Evolutionary conservation across 2,888 invertebrate genomes (phyloP).

Genomic region (Caenorhabditis sp.): DNA sequence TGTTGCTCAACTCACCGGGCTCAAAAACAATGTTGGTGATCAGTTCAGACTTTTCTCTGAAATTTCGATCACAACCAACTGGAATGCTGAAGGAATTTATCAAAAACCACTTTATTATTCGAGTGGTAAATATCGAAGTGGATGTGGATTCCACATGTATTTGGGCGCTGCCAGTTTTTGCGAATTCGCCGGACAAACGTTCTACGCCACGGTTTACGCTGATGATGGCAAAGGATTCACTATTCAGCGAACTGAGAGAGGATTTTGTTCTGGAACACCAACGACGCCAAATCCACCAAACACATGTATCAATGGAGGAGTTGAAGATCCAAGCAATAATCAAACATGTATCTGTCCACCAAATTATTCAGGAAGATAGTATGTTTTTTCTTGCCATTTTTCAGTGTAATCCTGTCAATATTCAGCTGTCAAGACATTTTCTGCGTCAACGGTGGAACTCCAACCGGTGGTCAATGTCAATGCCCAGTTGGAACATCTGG

Average conservation of each 20-base stretch:
- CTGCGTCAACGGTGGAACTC: slow-evolving; percentile 57
- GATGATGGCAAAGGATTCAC: slow-evolving; percentile 61
- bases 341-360: slow-evolving; percentile 57
- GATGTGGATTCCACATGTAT: slow-evolving; percentile 59
- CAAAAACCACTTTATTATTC: slow-evolving; percentile 60
- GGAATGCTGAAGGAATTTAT: slow-evolving; percentile 31
- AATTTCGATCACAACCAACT: slow-evolving; percentile 52
- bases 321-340: slow-evolving; percentile 50
- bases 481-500: slow-evolving; percentile 56
- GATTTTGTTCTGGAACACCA: slow-evolving; percentile 52
- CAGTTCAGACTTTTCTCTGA: slow-evolving; percentile 62
- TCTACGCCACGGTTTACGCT: slow-evolving; percentile 59
- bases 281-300: slow-evolving; percentile 46
- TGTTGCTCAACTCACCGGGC: slow-evolving; percentile 58
- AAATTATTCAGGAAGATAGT: slow-evolving; percentile 51
- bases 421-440: slow-evolving; percentile 51
- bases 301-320: slow-evolving; percentile 60
- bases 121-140: slow-evolving; percentile 53
- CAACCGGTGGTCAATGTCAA: slow-evolving; percentile 45
- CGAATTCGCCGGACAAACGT: slow-evolving; percentile 50
- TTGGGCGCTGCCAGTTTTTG: slow-evolving; percentile 59
- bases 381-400: slow-evolving; percentile 5
- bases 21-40: slow-evolving; percentile 48
- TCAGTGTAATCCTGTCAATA: not conserved
- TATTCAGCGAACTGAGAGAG: slow-evolving; percentile 55